Evolutionary conservation across 2,113 vertebrate species (phyloP).

Genomic region (Pithys albifrons): DNA sequence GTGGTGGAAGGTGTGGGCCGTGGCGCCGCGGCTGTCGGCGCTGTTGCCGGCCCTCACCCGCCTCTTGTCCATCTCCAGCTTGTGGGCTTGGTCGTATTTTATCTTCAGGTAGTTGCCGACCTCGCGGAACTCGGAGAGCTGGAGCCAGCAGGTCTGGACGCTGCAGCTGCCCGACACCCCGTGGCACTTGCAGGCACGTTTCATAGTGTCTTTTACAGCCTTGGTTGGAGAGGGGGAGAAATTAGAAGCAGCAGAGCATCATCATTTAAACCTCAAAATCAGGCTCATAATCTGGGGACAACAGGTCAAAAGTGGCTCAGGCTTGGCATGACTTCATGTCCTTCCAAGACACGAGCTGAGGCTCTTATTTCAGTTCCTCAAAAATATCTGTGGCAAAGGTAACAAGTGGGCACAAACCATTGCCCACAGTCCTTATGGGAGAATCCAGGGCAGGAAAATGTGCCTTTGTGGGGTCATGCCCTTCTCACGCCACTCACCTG

Average conservation of each 20-base stretch:
- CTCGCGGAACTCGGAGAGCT: conserved; percentile 90
- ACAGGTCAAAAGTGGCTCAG: accelerated
- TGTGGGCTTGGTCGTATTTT: conserved; percentile 87
- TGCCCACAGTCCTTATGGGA: background rate
- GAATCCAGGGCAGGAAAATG: background rate
- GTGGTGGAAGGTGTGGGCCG: conserved; percentile 79
- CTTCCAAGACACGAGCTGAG: background rate
- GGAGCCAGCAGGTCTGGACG: conserved; percentile 96
- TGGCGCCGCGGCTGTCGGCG: conserved; percentile 83
- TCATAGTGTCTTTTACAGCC: conserved; percentile 91
- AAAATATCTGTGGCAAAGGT: background rate
- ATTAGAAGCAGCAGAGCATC: background rate
- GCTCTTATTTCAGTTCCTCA: background rate
- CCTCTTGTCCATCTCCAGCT: conserved; percentile 91
- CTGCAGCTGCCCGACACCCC: conserved; percentile 97
- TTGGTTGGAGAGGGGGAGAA: conserved; percentile 21
- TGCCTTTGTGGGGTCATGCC: background rate
- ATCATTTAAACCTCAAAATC: background rate
- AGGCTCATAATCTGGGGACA: background rate
- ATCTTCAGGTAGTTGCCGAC: conserved; percentile 89
- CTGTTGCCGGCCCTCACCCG: conserved; percentile 85
- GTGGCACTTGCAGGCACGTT: conserved; percentile 92
- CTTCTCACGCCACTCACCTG: background rate
- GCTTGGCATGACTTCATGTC: background rate
- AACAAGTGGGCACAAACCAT: background rate